phyloP scores from a whole-genome alignment of 2,797 vertebrate species.

The Chlorospingus flavigularis region DNA sequence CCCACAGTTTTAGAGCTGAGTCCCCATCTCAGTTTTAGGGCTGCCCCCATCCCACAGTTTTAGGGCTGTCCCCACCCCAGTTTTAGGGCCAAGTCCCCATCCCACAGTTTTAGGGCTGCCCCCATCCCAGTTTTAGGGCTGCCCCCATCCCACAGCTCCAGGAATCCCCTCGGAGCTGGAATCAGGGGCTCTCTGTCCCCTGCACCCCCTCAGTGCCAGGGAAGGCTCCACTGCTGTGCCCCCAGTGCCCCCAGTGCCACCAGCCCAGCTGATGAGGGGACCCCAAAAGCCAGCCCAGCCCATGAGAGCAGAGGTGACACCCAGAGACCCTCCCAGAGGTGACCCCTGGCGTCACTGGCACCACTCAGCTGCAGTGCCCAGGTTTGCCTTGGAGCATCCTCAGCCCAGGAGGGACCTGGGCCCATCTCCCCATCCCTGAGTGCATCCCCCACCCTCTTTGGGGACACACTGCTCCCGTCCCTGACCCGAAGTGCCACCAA shows the following conservation, averaged over 20 bases:
- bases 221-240: neutral
- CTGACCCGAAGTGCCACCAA: accelerated
- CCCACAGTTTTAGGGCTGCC: too few relatives aligned
- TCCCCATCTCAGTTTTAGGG: too few relatives aligned
- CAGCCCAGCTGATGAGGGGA: accelerated
- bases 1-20: too few relatives aligned
- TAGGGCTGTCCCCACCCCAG: too few relatives aligned
- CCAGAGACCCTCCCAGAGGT: neutral
- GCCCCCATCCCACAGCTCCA: neutral
- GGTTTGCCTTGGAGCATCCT: too few relatives aligned
- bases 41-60: too few relatives aligned
- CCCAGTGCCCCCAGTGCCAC: neutral
- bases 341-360: neutral
- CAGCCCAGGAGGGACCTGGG: accelerated
- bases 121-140: too few relatives aligned
- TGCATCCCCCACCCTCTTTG: neutral
- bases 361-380: accelerated
- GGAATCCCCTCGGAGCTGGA: neutral
- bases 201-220: neutral
- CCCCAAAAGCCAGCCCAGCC: neutral
- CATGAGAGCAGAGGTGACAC: accelerated
- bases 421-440: accelerated
- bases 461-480: accelerated
- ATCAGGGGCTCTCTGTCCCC: too few relatives aligned
- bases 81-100: too few relatives aligned